Conservation (phyloP, 1,140 invertebrate species). For the Battus philenor region DNA sequence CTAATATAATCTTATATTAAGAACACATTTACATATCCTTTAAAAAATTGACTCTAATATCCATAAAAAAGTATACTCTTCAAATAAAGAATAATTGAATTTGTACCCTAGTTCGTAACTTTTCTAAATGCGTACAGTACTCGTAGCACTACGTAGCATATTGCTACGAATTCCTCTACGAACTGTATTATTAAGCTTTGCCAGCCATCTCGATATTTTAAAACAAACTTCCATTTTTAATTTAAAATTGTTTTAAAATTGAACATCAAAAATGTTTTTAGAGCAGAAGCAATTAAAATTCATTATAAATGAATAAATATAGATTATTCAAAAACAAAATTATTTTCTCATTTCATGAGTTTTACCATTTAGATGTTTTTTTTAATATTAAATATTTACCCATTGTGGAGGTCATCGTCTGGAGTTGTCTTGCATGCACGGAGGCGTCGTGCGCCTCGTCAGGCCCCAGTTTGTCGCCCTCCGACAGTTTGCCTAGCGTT, state of each 20-base stretch:
- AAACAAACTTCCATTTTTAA: too few relatives aligned
- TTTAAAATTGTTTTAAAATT: too few relatives aligned
- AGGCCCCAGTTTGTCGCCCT: constrained; percentile 59
- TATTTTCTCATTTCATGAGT: background rate
- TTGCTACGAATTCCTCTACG: constrained; percentile 4
- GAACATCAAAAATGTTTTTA: too few relatives aligned
- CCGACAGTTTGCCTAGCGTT: constrained; percentile 62
- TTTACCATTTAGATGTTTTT: background rate
- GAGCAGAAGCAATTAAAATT: background rate
- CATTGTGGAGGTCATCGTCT: constrained; percentile 73
- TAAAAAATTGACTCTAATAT: too few relatives aligned
- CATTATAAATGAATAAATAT: background rate
- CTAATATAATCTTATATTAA: too few relatives aligned
- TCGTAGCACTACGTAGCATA: constrained; percentile 8
- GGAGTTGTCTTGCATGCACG: constrained; percentile 58
- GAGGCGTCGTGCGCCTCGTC: constrained; percentile 64
- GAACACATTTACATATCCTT: too few relatives aligned
- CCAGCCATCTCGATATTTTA: too few relatives aligned
- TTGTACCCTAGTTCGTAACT: too few relatives aligned
- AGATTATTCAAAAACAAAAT: background rate
- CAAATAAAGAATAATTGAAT: too few relatives aligned
- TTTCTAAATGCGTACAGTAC: background rate
- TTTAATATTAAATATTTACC: constrained; percentile 53
- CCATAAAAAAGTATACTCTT: too few relatives aligned
- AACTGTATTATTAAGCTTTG: background rate